Evolutionary conservation across 2,113 vertebrate genomes (phyloP).

Genomic region (Hemibagrus wyckioides): DNA sequence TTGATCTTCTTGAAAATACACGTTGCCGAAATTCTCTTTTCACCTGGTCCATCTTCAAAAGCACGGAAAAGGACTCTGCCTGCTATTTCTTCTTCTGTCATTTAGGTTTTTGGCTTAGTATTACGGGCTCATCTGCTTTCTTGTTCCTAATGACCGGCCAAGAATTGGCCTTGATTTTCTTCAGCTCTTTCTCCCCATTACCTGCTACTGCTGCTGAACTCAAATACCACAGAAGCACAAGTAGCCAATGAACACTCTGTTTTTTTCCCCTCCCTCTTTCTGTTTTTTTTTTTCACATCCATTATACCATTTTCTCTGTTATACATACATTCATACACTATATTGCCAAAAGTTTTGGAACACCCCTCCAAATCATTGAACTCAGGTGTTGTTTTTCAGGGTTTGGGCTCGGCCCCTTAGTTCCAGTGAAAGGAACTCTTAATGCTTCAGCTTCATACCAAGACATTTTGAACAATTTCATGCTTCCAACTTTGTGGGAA

Average conservation of each 20-base stretch:
- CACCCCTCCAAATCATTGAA: too few relatives aligned
- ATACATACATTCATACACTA: not conserved
- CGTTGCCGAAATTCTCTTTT: not conserved
- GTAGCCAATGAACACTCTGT: not conserved
- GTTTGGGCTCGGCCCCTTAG: too few relatives aligned
- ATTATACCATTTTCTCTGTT: not conserved
- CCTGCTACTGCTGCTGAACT: not conserved
- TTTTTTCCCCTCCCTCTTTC: not conserved
- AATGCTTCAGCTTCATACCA: too few relatives aligned
- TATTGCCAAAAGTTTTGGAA: too few relatives aligned
- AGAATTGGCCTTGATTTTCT: not conserved
- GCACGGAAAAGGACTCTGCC: not conserved
- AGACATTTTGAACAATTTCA: too few relatives aligned
- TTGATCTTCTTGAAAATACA: constrained; percentile 6
- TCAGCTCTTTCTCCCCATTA: not conserved
- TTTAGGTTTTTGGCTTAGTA: not conserved
- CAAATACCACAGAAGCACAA: not conserved
- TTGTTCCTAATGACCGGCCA: not conserved
- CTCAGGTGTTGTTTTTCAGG: too few relatives aligned
- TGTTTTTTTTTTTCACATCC: not conserved
- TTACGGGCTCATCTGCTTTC: not conserved
- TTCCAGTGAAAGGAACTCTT: too few relatives aligned
- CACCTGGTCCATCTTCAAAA: constrained; percentile 7
- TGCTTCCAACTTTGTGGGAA: too few relatives aligned
- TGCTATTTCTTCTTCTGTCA: not conserved